Evolutionary conservation across 2,113 vertebrate genomes (phyloP).

Genomic region (Phasianus colchicus): DNA sequence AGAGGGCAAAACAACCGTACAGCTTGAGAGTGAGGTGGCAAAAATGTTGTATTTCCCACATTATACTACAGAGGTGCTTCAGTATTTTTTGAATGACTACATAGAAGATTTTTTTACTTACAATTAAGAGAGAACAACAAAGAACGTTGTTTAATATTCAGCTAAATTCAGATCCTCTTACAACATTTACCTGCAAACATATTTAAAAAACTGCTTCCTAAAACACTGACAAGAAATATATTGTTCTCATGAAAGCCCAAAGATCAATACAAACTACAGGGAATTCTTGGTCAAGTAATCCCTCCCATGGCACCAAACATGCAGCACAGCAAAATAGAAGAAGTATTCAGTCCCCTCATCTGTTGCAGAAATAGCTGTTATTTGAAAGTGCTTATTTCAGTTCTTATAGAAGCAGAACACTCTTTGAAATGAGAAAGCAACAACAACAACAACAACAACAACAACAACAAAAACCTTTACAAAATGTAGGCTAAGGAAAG

Average conservation of each 20-base stretch:
- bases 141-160: not conserved
- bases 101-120: not conserved
- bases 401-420: not conserved
- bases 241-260: not conserved
- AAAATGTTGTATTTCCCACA: not conserved
- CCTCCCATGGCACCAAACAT: not conserved
- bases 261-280: not conserved
- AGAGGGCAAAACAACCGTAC: rapidly evolving
- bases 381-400: not conserved
- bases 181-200: not conserved
- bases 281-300: not conserved
- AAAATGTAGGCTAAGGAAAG: conserved; percentile 28
- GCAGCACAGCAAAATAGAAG: rapidly evolving
- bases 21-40: not conserved
- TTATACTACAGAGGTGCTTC: not conserved
- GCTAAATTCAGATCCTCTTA: not conserved
- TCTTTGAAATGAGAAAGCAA: conserved; percentile 12
- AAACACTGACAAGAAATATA: not conserved
- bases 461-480: conserved; percentile 22
- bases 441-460: too few species aligned
- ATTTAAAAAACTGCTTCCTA: not conserved
- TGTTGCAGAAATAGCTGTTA: not conserved
- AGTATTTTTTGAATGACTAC: not conserved
- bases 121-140: not conserved
- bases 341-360: not conserved